These are phyloP conservation scores for Metalampra italica DNA, from an alignment of 2,888 invertebrate species.

Conservation along the genomic window DNA sequence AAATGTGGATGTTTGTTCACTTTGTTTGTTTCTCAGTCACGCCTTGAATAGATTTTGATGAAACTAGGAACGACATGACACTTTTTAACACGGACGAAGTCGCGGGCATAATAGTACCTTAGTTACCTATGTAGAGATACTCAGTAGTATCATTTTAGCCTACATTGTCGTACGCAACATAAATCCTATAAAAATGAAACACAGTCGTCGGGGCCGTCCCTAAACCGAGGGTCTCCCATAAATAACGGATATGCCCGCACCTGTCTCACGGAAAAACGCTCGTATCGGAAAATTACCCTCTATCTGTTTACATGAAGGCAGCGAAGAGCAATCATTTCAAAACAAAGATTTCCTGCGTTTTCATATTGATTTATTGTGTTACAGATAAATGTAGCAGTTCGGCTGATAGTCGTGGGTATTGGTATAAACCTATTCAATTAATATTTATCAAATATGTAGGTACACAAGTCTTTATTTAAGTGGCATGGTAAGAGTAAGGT, in stretches of 20 bases:
- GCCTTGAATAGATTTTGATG: too few relatives aligned
- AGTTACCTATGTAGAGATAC: too few relatives aligned
- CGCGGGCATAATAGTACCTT: too few relatives aligned
- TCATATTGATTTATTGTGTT: slow-evolving; percentile 7
- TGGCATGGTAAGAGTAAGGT: too few relatives aligned
- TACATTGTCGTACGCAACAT: slow-evolving; percentile 27
- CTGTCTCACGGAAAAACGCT: slow-evolving; percentile 40
- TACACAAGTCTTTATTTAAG: too few relatives aligned
- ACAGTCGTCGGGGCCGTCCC: slow-evolving; percentile 27
- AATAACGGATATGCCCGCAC: slow-evolving; percentile 48
- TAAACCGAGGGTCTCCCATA: slow-evolving; percentile 43
- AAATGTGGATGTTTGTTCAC: too few relatives aligned
- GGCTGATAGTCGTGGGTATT: too few relatives aligned
- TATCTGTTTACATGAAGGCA: slow-evolving; percentile 24
- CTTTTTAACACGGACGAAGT: too few relatives aligned
- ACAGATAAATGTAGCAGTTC: not conserved
- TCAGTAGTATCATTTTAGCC: slow-evolving; percentile 17
- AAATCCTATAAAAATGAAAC: slow-evolving; percentile 47
- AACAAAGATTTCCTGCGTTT: slow-evolving; percentile 8
- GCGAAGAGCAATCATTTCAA: slow-evolving; percentile 11
- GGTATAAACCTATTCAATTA: too few relatives aligned
- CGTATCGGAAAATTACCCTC: slow-evolving; percentile 34
- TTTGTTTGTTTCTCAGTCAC: too few relatives aligned
- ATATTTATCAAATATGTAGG: too few relatives aligned
- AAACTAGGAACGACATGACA: too few relatives aligned